Percentiles rank a stretch among this genome's conserved stretches.
Conservation (phyloP, 2,888 invertebrate species). For the Clostera curtula region DNA sequence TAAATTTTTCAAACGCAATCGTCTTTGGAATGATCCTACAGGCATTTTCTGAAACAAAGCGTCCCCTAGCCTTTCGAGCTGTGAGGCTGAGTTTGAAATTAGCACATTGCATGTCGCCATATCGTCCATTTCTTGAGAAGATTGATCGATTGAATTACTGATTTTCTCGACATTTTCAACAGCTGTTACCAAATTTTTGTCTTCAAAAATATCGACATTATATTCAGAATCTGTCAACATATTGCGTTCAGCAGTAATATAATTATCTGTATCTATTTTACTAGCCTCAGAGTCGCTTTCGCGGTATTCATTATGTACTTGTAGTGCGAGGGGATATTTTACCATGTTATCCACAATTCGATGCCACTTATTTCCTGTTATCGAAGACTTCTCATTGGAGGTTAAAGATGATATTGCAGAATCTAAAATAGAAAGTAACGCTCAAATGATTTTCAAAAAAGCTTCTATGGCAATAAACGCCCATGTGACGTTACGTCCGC, state of each 20-base stretch:
- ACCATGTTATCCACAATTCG: slow-evolving; percentile 36
- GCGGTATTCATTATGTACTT: slow-evolving; percentile 26
- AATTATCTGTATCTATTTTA: slow-evolving; percentile 15
- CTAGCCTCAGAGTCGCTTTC: slow-evolving; percentile 22
- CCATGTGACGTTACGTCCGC: too few species aligned
- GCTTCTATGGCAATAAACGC: background rate
- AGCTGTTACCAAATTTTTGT: slow-evolving; percentile 38
- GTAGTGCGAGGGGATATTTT: too few species aligned
- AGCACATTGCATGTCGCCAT: slow-evolving; percentile 10
- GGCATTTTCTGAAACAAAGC: slow-evolving; percentile 36
- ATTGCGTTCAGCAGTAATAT: slow-evolving; percentile 10
- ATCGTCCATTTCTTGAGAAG: slow-evolving; percentile 3
- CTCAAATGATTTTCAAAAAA: background rate
- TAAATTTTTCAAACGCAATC: slow-evolving; percentile 42
- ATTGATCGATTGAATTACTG: slow-evolving; percentile 10
- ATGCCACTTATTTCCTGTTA: slow-evolving; percentile 39
- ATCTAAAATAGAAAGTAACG: slow-evolving; percentile 3
- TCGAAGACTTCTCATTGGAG: slow-evolving; percentile 34
- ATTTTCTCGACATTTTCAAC: slow-evolving; percentile 25
- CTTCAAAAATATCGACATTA: slow-evolving; percentile 35
- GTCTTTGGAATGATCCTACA: slow-evolving; percentile 40
- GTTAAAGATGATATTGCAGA: slow-evolving; percentile 33
- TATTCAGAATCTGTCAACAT: slow-evolving; percentile 34
- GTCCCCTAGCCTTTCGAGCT: slow-evolving; percentile 37
- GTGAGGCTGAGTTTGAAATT: slow-evolving; percentile 23